Percentiles rank a stretch among this genome's conserved stretches.
These are phyloP conservation scores for Elgonia sp. DNA, from an alignment of 2,888 invertebrate genomes.

Conservation along the genomic window DNA sequence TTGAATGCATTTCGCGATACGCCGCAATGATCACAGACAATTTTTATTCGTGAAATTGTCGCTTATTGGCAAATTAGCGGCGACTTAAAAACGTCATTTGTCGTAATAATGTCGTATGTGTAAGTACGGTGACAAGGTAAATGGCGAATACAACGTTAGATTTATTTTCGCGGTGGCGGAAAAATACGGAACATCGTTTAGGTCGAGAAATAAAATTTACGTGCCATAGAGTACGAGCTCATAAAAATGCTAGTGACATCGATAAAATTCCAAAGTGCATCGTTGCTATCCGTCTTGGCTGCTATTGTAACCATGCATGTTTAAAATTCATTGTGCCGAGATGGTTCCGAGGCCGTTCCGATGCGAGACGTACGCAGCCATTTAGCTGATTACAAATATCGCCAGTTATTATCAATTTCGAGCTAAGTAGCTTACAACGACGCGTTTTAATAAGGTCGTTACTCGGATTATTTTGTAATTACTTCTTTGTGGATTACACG, in stretches of 20 bases:
- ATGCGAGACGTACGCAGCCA: slow-evolving; percentile 10
- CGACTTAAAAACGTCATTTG: slow-evolving; percentile 40
- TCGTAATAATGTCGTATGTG: slow-evolving; percentile 48
- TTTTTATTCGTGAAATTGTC: slow-evolving; percentile 8
- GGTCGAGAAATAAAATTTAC: slow-evolving; percentile 80
- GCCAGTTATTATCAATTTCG: slow-evolving; percentile 54
- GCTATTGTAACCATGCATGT: slow-evolving; percentile 66
- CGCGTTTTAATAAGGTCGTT: slow-evolving; percentile 56
- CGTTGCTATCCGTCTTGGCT: slow-evolving; percentile 64
- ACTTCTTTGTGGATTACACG: slow-evolving; percentile 53
- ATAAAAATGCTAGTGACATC: slow-evolving; percentile 80
- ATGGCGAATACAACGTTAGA: slow-evolving; percentile 63
- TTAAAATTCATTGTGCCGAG: slow-evolving; percentile 67
- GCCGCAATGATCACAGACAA: no score
- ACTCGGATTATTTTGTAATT: slow-evolving; percentile 61
- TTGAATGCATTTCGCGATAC: no score
- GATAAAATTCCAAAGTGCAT: slow-evolving; percentile 77
- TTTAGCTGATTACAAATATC: slow-evolving; percentile 62
- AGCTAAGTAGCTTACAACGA: slow-evolving; percentile 38
- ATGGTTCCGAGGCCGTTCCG: slow-evolving; percentile 40
- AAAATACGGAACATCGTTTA: slow-evolving; percentile 74
- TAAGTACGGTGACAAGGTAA: slow-evolving; percentile 53
- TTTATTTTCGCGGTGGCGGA: slow-evolving; percentile 58
- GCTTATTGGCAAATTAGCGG: slow-evolving; percentile 42
- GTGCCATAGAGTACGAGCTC: slow-evolving; percentile 79